Percentiles rank a stretch among this genome's conserved stretches.
phyloP scores from a whole-genome alignment of 2,888 invertebrate genomes.

The Ypsolopha sequella region DNA sequence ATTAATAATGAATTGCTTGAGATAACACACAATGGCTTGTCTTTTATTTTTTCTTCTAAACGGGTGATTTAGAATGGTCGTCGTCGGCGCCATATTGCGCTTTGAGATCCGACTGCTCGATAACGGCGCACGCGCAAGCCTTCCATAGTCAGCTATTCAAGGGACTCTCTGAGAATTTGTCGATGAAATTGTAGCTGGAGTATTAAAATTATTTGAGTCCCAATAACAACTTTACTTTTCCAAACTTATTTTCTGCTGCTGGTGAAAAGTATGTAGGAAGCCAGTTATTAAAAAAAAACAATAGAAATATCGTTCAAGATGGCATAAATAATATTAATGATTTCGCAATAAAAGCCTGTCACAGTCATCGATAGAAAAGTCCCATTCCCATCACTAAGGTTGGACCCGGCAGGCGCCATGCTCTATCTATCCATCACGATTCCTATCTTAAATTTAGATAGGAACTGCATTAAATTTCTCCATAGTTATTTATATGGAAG shows the following conservation, averaged over 20 bases:
- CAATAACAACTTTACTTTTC: no score
- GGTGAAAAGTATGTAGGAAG: no score
- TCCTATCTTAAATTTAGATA: conserved; percentile 41
- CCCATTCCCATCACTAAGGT: background rate
- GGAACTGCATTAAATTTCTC: conserved; percentile 29
- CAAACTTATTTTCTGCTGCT: no score
- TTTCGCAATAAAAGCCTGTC: background rate
- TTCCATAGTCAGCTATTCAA: background rate
- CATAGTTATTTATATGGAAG: conserved; percentile 37
- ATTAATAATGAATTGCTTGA: conserved; percentile 19
- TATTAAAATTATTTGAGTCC: no score
- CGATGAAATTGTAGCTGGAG: background rate
- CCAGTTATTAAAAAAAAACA: no score
- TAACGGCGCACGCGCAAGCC: conserved; percentile 23
- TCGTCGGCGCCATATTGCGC: conserved; percentile 34
- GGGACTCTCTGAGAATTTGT: background rate
- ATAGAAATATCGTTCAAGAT: no score
- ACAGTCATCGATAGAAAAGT: background rate
- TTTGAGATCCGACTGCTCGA: conserved; percentile 23
- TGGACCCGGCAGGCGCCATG: conserved; percentile 19
- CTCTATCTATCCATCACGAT: conserved; percentile 50
- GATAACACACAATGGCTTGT: conserved; percentile 10
- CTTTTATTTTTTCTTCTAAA: conserved; percentile 25
- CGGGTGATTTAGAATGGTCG: conserved; percentile 37
- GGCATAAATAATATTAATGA: no score